These are phyloP conservation scores for Marcusenius ussheri DNA, from an alignment of 2,113 vertebrate genomes.

Conservation along the genomic window DNA sequence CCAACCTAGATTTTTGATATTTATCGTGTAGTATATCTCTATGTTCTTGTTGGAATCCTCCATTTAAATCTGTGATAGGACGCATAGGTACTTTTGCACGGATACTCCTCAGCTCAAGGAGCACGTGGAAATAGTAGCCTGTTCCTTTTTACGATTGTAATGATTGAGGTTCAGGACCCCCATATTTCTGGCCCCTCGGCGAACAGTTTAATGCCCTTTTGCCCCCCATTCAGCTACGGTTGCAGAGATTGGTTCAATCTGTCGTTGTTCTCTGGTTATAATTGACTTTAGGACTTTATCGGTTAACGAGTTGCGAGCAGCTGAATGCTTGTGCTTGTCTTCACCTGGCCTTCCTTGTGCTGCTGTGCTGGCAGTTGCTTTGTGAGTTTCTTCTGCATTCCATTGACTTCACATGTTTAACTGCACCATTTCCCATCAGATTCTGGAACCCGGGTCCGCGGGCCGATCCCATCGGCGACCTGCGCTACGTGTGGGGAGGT, in stretches of 20 bases:
- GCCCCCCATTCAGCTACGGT: background rate
- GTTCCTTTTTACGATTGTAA: background rate
- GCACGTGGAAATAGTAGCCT: background rate
- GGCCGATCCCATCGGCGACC: conserved; percentile 85
- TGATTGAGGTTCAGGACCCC: background rate
- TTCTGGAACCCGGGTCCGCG: conserved; percentile 95
- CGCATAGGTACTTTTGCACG: background rate
- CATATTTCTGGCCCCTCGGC: background rate
- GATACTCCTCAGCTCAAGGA: background rate
- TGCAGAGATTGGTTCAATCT: background rate
- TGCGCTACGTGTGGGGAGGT: conserved; percentile 91
- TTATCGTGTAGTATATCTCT: background rate
- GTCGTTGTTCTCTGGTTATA: background rate
- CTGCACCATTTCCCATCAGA: conserved; percentile 47
- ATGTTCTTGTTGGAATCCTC: background rate
- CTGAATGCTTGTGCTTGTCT: background rate
- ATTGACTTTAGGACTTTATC: background rate
- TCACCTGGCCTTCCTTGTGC: background rate
- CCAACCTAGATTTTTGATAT: background rate
- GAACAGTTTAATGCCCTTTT: background rate
- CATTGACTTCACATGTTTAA: background rate
- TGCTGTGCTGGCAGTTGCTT: background rate
- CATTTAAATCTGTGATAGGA: background rate
- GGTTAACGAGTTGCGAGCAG: background rate
- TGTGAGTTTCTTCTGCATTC: background rate